Evolutionary conservation across 2,797 vertebrate genomes (phyloP), one percentile per base, ranked within the genome.

Genomic region (Arremon aurantiirostris): DNA sequence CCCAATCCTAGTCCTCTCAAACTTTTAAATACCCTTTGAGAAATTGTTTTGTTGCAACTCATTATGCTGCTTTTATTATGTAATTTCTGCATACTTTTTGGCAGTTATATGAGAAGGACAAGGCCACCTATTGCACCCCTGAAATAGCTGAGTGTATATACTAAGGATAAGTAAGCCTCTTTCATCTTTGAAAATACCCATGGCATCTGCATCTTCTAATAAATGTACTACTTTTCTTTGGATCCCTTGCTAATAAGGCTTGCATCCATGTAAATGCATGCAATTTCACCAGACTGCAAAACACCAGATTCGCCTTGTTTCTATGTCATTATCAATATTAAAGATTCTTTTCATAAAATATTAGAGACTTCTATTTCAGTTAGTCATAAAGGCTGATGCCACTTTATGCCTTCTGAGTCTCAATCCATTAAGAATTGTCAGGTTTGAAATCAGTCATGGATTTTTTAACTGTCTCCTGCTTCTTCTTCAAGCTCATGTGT

Each of bases 381-480:
- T 93, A 88, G 32, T 70, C 79, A 53, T 73, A 89, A 90, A 39
- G 27, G 50, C 42, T 87, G 64, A 79, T 44, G 64, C 55, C 46
- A 61, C 23, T 92, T 91, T 68, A 81, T 87, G 77, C 39, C 65
- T 93, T 93, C 79, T 76, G 76, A 53, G 23, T 82, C 17, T 90
- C 50, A 72, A 56, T 82, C 55, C 80, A n/a, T 89, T 80, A 79
- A 82, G 57, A 47, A 76, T 5, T 75, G 73, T 85, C 83, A 81
- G 60, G 52, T 94, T 92, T 90, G 72, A 93, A 96, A 94, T 76
- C 80, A 61, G 49, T 92, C 35, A 80, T 56, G 65, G 75, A 47
- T 81, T 96, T 97, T 93, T 96, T 57, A 91, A 53, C 83, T 90
- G 71, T 90, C 92, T 89, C 86, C 50, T 93, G 50, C 70, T 94